A percentile compares a stretch with the other conserved stretches of the same genome.
Evolutionary conservation across 2,113 vertebrate genomes (phyloP).

Genomic region (Columba janthina): DNA sequence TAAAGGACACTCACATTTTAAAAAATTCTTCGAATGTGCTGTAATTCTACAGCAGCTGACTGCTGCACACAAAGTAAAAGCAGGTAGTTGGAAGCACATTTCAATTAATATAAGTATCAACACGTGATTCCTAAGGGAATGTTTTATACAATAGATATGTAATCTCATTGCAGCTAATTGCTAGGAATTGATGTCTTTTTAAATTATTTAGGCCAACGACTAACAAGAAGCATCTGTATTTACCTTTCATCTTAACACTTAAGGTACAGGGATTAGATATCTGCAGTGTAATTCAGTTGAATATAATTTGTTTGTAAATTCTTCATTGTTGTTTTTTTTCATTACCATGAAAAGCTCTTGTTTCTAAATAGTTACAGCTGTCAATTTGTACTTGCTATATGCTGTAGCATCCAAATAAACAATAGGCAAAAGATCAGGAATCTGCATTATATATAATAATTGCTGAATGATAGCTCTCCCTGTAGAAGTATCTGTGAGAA

Average conservation of each 20-base stretch:
- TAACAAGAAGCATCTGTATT: conserved; percentile 37
- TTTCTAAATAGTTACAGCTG: background rate
- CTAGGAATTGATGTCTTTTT: conserved; percentile 34
- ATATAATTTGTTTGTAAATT: conserved; percentile 5
- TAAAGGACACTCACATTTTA: conserved; percentile 48
- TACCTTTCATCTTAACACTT: conserved; percentile 42
- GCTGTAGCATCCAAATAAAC: background rate
- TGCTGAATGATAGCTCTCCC: background rate
- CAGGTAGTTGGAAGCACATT: background rate
- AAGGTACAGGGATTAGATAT: conserved; percentile 17
- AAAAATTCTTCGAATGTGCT: background rate
- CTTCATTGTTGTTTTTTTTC: background rate
- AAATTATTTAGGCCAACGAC: conserved; percentile 54
- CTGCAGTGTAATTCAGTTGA: conserved; percentile 12
- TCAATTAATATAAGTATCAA: background rate
- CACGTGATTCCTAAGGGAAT: background rate
- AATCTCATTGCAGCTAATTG: conserved; percentile 50
- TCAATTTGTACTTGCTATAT: background rate
- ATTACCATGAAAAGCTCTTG: background rate
- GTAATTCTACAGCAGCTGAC: background rate
- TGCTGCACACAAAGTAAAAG: background rate
- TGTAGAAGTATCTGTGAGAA: background rate
- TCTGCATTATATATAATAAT: background rate
- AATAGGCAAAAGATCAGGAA: background rate
- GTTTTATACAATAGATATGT: conserved; percentile 26